These are phyloP conservation scores for Anser brachyrhynchus DNA, from an alignment of 2,113 vertebrate species.

Conservation along the genomic window DNA sequence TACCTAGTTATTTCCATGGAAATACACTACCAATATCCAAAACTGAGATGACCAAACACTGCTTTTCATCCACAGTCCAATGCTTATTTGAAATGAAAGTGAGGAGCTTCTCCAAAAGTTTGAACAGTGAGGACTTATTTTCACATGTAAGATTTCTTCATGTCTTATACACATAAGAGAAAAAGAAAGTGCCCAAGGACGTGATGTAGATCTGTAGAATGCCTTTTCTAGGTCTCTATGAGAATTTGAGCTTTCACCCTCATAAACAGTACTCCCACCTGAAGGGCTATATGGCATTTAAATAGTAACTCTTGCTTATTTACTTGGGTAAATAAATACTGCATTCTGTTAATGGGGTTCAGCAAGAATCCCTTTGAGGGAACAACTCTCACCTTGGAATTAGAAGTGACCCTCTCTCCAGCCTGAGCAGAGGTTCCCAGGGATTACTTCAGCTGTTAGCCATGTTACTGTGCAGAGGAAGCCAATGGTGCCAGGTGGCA, in stretches of 20 bases:
- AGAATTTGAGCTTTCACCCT: not conserved
- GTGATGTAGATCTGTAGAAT: not conserved
- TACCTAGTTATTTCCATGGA: not conserved
- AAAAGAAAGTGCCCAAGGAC: not conserved
- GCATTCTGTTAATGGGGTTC: not conserved
- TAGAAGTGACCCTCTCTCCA: not conserved
- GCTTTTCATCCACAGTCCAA: not conserved
- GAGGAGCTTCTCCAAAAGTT: not conserved
- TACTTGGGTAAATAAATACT: not conserved
- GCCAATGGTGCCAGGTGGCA: fast-evolving
- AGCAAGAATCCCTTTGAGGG: not conserved
- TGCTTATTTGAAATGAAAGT: not conserved
- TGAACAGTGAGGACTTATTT: not conserved
- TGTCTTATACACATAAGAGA: not conserved
- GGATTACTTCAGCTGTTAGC: not conserved
- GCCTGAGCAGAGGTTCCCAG: fast-evolving
- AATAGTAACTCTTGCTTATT: not conserved
- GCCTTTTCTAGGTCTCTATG: not conserved
- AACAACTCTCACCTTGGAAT: not conserved
- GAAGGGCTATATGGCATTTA: not conserved
- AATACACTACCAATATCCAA: not conserved
- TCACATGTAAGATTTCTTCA: not conserved
- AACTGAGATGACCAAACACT: not conserved
- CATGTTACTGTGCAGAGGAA: fast-evolving
- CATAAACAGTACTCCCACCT: not conserved